phyloP scores from a whole-genome alignment of 1,140 invertebrate species.

The Telenomus remus region DNA sequence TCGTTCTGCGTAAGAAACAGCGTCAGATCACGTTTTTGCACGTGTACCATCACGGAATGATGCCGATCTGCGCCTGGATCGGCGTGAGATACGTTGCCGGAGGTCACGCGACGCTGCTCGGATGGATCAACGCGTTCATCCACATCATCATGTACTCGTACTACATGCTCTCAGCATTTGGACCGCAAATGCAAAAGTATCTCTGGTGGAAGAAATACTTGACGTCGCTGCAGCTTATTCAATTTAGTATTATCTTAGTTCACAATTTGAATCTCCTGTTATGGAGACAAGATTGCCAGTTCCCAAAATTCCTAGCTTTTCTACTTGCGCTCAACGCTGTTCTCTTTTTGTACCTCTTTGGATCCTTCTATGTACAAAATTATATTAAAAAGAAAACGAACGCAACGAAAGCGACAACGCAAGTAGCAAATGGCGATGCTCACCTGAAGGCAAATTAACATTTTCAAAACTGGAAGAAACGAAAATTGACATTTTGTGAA shows the following conservation, averaged over 20 bases:
- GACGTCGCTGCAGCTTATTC: constrained; percentile 89
- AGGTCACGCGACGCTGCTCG: constrained; percentile 87
- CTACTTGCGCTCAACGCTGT: constrained; percentile 84
- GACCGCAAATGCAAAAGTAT: constrained; percentile 88
- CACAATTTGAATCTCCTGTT: constrained; percentile 82
- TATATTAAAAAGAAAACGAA: constrained; percentile 73
- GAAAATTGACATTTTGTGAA: no score
- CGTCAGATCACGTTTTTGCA: constrained; percentile 91
- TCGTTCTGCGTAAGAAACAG: constrained; percentile 90
- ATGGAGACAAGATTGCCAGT: constrained; percentile 78
- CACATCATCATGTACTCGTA: constrained; percentile 91
- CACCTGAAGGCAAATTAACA: constrained; percentile 12
- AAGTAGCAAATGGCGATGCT: neutral
- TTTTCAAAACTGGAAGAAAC: no score
- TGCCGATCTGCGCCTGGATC: constrained; percentile 88
- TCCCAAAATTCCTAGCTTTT: constrained; percentile 80
- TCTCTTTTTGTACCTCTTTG: constrained; percentile 90
- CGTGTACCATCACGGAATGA: constrained; percentile 91
- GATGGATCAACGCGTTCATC: constrained; percentile 90
- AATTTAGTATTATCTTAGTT: constrained; percentile 86
- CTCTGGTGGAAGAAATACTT: constrained; percentile 96
- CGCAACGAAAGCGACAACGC: constrained; percentile 2
- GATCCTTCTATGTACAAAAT: constrained; percentile 86
- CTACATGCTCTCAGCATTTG: constrained; percentile 87
- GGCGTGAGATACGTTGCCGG: constrained; percentile 87